Base-by-base conservation (phyloP, 2,113 vertebrate species). In the Catharus bicknelli region DNA sequence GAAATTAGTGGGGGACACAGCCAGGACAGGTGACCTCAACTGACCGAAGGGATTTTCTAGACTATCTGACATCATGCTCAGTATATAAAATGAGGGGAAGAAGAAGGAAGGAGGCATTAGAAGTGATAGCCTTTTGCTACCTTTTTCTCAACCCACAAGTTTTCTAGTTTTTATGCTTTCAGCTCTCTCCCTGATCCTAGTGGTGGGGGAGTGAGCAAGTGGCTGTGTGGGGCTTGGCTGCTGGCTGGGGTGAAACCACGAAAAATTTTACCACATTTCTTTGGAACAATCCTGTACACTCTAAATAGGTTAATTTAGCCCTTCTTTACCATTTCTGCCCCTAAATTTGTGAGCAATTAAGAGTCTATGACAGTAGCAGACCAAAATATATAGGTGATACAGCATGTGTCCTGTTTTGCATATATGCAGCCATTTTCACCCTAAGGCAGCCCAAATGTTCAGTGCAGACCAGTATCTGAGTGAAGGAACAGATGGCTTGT, bases 201-300 rank as follows among this genome's bases (percentile, higher is more conserved):
- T 26, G 13, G 16, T 30, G 7, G 16, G 21, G 5, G 1, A 47
- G 13, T 10, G 21, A 61, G 7, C 9, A 21, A 15, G 47, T 10
- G n/a, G 23, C 20, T 67, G 1, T 29, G 4, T 34, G 25, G 13
- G 4, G 4, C 34, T 61, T 61, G 29, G 29, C 20, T 47, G 13
- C 47, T 68, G 40, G 3, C 25, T 14, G 16, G 69, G 16, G 6
- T 67, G 55, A 47, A 74, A 13, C 16, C 47, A 61, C 0, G 0
- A 22, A 75, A 40, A 72, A 42, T 73, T 43, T 73, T 27, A 5
- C 17, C 8, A 1, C 9, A 6, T 40, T 48, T 51, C 36, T 62
- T 19, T 38, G 9, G 30, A 70, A 54, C 11, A 25, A 4, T 48
- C 50, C 14, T n/a, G 1, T 38, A 22, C 30, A 26, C 11, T 72